Evolutionary conservation across 2,797 vertebrate species (phyloP), one percentile per base, ranked within the genome.

Genomic region (Anomalospiza imberbis): DNA sequence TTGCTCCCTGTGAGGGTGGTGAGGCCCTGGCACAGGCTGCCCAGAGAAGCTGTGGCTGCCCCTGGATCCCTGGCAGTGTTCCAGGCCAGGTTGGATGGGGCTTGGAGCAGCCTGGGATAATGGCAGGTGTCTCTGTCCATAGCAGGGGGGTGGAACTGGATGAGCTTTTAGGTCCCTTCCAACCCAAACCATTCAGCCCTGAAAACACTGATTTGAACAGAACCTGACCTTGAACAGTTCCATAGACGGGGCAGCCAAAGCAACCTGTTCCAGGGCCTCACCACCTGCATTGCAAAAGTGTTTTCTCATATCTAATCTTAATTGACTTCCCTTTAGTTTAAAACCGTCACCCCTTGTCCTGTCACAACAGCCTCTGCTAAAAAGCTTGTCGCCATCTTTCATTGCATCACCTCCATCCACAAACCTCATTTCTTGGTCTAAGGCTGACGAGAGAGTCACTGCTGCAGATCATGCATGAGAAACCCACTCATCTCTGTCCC

Each of bases 1-100:
- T 53, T 53, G 0, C 3, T 62, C 0, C 0, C 26, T 61, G 3
- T 6, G 28, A 45, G 40, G 22, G 29, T 62, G 48, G 15, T 0
- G 14, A 45, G 14, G 12, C 6, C 17, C n/a, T 71, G 57, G 55
- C 55, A 44, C 32, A 44, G 45, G 32, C 0, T 44, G 0, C 28
- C 40, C 57, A 54, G 29, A 83, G 80, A 20, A 83, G 58, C 13
- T 83, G 68, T 29, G 42, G 29, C 48, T 63, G 67, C 7, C 8
- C 25, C 50, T 61, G 55, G 45, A 40, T 63, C 67, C 12, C n/a
- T 63, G 58, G 19, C 0, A 83, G 16, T 63, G 40, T 29, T 13
- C 42, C 19, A 25, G 8, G 12, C 2, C 15, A 63, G 50, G 12
- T 0, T 63, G n/a, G 58, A 72, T 0, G 0, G 40, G 3, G 15